Conservation (phyloP, 2,888 invertebrate species). For the Nephrocerus scutellatus region DNA sequence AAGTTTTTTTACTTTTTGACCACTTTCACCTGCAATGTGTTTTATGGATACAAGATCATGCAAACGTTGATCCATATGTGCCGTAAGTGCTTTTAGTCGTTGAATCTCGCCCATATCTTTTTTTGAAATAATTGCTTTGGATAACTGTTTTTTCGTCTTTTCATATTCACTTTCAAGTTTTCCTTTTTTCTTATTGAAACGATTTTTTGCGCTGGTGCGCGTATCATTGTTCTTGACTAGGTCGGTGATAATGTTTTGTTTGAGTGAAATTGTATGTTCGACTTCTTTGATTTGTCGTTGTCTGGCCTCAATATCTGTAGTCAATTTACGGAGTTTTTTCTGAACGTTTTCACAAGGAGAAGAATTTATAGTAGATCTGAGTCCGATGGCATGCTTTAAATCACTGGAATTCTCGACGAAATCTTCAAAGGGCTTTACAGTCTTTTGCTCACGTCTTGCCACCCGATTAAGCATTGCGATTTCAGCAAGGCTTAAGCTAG, state of each 20-base stretch:
- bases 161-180: slow-evolving; percentile 56
- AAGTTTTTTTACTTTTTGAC: slow-evolving; percentile 61
- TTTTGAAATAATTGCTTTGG: slow-evolving; percentile 50
- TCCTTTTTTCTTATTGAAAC: slow-evolving; percentile 57
- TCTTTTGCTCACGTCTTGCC: slow-evolving; percentile 43
- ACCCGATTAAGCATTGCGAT: slow-evolving; percentile 55
- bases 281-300: slow-evolving; percentile 66
- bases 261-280: slow-evolving; percentile 60
- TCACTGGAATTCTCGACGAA: slow-evolving; percentile 38
- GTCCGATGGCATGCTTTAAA: slow-evolving; percentile 25
- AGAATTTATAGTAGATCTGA: slow-evolving; percentile 32
- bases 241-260: slow-evolving; percentile 67
- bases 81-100: slow-evolving; percentile 47
- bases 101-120: slow-evolving; percentile 46
- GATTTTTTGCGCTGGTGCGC: slow-evolving; percentile 53
- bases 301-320: slow-evolving; percentile 56
- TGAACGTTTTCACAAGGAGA: slow-evolving; percentile 39
- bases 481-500: slow-evolving; percentile 55
- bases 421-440: slow-evolving; percentile 31
- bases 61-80: slow-evolving; percentile 50
- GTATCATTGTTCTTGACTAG: slow-evolving; percentile 55
- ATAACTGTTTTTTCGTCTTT: slow-evolving; percentile 52
- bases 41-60: slow-evolving; percentile 52
- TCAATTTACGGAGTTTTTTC: slow-evolving; percentile 42
- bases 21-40: slow-evolving; percentile 57